Evolutionary conservation across 2,113 vertebrate species (phyloP).

Genomic region (Elephas maximus): DNA sequence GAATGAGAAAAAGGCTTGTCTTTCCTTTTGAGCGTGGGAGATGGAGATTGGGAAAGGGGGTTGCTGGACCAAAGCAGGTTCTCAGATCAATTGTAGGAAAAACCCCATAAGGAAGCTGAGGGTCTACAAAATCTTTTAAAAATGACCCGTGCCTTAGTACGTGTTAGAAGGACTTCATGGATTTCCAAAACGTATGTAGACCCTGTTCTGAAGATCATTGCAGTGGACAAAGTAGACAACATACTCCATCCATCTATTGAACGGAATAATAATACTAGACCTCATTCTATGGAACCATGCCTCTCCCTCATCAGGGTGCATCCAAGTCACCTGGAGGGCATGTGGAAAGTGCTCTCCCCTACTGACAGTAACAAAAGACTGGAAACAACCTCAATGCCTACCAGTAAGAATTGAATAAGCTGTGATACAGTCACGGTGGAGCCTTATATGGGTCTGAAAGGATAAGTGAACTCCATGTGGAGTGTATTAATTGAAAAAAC

Average conservation of each 20-base stretch:
- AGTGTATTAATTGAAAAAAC: neutral
- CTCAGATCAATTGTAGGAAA: neutral
- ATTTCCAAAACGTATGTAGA: neutral
- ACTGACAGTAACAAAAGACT: neutral
- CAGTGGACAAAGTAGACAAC: rapidly evolving
- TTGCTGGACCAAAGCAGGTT: neutral
- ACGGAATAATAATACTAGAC: neutral
- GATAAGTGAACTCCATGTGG: neutral
- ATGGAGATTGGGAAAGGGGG: neutral
- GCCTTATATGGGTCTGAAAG: neutral
- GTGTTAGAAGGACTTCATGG: neutral
- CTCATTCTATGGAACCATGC: neutral
- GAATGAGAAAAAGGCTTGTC: neutral
- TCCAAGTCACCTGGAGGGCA: neutral
- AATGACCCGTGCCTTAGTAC: neutral
- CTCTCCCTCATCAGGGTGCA: neutral
- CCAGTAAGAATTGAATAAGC: neutral
- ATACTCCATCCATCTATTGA: neutral
- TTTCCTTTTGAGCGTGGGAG: neutral
- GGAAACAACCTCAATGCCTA: neutral
- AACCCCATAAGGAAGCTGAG: neutral
- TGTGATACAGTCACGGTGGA: neutral
- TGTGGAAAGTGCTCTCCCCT: neutral
- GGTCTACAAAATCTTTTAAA: neutral
- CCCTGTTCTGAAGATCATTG: neutral